Evolutionary conservation across 2,113 vertebrate species (phyloP).

Genomic region (Hylia prasina): DNA sequence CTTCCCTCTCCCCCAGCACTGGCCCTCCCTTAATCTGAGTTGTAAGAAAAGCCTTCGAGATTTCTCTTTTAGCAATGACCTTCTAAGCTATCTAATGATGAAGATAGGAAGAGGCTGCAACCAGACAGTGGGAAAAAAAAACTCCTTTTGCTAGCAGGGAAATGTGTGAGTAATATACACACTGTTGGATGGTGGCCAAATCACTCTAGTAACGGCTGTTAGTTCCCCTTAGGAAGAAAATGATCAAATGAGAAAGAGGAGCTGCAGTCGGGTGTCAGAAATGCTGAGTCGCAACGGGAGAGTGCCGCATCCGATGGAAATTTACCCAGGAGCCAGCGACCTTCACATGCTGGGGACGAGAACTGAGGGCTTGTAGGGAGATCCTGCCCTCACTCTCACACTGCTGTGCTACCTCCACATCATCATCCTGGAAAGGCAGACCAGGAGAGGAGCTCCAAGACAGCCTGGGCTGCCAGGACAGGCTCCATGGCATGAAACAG

Average conservation of each 20-base stretch:
- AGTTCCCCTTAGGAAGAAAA: constrained; percentile 12
- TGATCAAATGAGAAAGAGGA: constrained; percentile 20
- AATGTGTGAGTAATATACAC: constrained; percentile 47
- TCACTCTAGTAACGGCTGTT: constrained; percentile 57
- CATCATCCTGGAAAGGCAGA: background rate
- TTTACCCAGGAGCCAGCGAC: constrained; percentile 38
- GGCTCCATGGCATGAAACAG: background rate
- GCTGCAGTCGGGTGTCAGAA: constrained; percentile 38
- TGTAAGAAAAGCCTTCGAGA: background rate
- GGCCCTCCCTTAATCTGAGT: background rate
- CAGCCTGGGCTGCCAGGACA: background rate
- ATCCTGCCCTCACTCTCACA: background rate
- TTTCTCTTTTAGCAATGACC: constrained; percentile 42
- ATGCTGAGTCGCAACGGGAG: constrained; percentile 20
- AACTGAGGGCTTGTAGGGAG: background rate
- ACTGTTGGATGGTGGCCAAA: constrained; percentile 38
- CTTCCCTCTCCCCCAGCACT: background rate
- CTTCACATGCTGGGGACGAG: background rate
- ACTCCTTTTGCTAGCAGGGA: constrained; percentile 24
- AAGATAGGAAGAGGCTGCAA: constrained; percentile 47
- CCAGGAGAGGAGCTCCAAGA: background rate
- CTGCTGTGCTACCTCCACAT: background rate
- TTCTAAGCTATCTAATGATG: constrained; percentile 31
- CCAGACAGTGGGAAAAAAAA: background rate
- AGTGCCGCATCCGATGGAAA: constrained; percentile 58